Conservation (phyloP, 2,888 invertebrate genomes). For the Himalopsyche japonica region DNA sequence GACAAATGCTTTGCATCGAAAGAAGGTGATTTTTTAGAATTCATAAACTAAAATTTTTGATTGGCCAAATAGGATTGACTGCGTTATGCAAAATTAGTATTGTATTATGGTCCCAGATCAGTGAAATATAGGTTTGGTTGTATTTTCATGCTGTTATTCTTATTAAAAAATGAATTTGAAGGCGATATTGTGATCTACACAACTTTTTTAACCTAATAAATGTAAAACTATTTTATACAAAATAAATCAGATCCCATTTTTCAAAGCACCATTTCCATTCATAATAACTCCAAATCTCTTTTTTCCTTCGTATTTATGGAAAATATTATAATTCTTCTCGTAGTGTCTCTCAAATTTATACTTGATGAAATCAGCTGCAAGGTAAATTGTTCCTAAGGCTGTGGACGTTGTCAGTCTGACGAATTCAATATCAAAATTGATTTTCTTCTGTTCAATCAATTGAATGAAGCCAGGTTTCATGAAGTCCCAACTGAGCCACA, state of each 20-base stretch:
- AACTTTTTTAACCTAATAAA: not conserved
- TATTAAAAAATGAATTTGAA: not conserved
- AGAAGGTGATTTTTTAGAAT: too few species aligned
- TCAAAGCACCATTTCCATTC: constrained; percentile 15
- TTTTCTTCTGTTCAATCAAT: constrained; percentile 54
- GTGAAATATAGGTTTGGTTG: too few species aligned
- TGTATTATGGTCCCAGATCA: too few species aligned
- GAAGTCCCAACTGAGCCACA: constrained; percentile 91
- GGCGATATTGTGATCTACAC: not conserved
- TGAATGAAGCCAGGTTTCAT: constrained; percentile 71
- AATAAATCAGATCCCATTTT: constrained; percentile 10
- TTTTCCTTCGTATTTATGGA: constrained; percentile 60
- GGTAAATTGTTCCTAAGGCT: constrained; percentile 84
- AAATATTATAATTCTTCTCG: constrained; percentile 67
- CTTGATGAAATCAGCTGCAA: constrained; percentile 74
- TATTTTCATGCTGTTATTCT: not conserved
- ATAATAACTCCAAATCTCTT: constrained; percentile 3
- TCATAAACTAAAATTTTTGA: too few species aligned
- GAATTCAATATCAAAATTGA: constrained; percentile 60
- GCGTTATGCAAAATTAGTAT: too few species aligned
- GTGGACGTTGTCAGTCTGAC: constrained; percentile 73
- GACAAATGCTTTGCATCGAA: too few species aligned
- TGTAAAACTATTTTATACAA: not conserved
- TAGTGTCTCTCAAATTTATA: constrained; percentile 72
- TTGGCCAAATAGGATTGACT: too few species aligned